phyloP scores from a whole-genome alignment of 2,888 invertebrate species.

The Nebria brevicollis region DNA sequence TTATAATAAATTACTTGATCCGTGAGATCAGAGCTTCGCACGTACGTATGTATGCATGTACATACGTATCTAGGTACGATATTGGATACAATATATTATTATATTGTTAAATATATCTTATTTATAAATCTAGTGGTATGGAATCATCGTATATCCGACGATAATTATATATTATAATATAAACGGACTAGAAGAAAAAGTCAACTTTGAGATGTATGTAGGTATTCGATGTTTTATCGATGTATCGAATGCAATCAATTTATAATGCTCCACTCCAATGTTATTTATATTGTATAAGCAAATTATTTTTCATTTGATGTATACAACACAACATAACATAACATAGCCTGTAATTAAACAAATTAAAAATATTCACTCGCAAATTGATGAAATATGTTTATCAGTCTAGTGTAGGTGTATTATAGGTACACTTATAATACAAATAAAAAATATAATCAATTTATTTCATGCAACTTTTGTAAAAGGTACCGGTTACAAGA shows the following conservation, averaged over 20 bases:
- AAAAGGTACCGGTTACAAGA: no score
- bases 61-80: not conserved
- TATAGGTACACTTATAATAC: no score
- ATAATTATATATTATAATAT: not conserved
- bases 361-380: not conserved
- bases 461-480: no score
- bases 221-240: not conserved
- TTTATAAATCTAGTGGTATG: conserved; percentile 4
- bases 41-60: not conserved
- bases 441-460: no score
- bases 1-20: conserved; percentile 17
- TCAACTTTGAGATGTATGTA: not conserved
- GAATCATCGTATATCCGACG: not conserved
- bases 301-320: not conserved
- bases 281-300: not conserved
- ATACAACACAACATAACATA: not conserved
- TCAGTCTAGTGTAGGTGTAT: not conserved
- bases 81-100: conserved; percentile 16
- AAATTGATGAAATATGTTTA: not conserved
- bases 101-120: conserved; percentile 17
- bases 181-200: not conserved
- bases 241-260: not conserved
- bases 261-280: not conserved
- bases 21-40: conserved; percentile 12
- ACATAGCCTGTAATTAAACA: not conserved